phyloP scores from a whole-genome alignment of 2,888 invertebrate species.

The Agrypnus murinus region DNA sequence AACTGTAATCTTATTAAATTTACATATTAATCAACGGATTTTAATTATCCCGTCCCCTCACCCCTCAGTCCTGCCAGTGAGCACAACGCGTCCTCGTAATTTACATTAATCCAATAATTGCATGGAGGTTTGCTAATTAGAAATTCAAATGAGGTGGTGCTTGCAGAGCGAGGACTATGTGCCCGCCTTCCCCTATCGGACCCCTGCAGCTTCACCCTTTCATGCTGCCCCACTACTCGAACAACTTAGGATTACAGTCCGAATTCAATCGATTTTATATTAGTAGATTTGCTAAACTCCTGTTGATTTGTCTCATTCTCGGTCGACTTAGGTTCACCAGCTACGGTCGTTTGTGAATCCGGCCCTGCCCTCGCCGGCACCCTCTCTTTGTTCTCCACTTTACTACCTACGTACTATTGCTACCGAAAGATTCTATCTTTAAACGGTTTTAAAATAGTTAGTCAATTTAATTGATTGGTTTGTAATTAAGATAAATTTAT shows the following conservation, averaged over 20 bases:
- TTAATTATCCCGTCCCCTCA: constrained; percentile 90
- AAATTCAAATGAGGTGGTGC: constrained; percentile 93
- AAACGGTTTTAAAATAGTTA: background rate
- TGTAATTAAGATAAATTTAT: no score
- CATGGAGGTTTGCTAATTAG: constrained; percentile 94
- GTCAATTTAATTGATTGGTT: background rate
- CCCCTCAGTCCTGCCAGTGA: constrained; percentile 68
- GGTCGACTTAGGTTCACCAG: constrained; percentile 44
- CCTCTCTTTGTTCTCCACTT: constrained; percentile 24
- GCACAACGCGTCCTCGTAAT: constrained; percentile 85
- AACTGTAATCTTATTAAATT: constrained; percentile 98
- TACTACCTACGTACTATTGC: constrained; percentile 11
- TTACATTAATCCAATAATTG: constrained; percentile 96
- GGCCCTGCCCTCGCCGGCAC: constrained; percentile 29
- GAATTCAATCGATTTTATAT: constrained; percentile 71
- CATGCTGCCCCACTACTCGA: constrained; percentile 55
- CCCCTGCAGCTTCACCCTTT: constrained; percentile 62
- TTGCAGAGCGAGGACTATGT: constrained; percentile 74
- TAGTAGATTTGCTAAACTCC: constrained; percentile 58
- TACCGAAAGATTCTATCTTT: background rate
- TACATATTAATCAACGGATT: constrained; percentile 99
- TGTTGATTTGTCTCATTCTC: constrained; percentile 52
- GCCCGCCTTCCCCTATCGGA: constrained; percentile 62
- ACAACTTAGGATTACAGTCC: constrained; percentile 68
- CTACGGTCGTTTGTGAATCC: constrained; percentile 33